Percentiles rank a stretch among this genome's conserved stretches.
Conservation (phyloP, 2,888 invertebrate species). For the Dione vanillae region DNA sequence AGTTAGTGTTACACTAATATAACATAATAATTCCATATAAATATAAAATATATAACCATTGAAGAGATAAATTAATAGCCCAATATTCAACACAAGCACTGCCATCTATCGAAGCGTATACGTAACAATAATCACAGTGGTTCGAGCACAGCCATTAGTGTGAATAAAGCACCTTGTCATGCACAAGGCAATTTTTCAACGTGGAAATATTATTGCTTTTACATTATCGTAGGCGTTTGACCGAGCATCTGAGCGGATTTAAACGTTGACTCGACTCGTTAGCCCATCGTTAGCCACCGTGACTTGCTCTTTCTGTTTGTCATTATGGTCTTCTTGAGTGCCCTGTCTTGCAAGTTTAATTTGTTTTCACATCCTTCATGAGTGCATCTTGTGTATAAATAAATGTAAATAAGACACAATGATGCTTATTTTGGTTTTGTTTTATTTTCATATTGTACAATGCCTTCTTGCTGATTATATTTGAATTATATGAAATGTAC, state of each 20-base stretch:
- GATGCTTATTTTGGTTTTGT: conserved; percentile 22
- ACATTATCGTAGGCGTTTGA: conserved; percentile 48
- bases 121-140: conserved; percentile 20
- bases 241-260: conserved; percentile 54
- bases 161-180: conserved; percentile 45
- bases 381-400: conserved; percentile 44
- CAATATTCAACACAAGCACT: conserved; percentile 4
- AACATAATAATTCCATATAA: background rate
- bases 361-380: conserved; percentile 74
- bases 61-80: background rate
- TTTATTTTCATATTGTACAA: conserved; percentile 13
- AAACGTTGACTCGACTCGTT: conserved; percentile 54
- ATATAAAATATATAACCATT: background rate
- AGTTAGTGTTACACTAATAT: too few species aligned
- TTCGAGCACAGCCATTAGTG: conserved; percentile 19
- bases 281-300: conserved; percentile 70
- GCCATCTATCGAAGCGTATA: conserved; percentile 38
- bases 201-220: conserved; percentile 49
- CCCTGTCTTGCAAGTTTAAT: conserved; percentile 70
- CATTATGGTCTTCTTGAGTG: conserved; percentile 66
- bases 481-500: background rate
- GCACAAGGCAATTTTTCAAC: conserved; percentile 48
- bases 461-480: background rate
- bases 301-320: conserved; percentile 71
- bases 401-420: conserved; percentile 30